Evolutionary conservation across 2,797 vertebrate species (phyloP).

Genomic region (Gouania willdenowi): DNA sequence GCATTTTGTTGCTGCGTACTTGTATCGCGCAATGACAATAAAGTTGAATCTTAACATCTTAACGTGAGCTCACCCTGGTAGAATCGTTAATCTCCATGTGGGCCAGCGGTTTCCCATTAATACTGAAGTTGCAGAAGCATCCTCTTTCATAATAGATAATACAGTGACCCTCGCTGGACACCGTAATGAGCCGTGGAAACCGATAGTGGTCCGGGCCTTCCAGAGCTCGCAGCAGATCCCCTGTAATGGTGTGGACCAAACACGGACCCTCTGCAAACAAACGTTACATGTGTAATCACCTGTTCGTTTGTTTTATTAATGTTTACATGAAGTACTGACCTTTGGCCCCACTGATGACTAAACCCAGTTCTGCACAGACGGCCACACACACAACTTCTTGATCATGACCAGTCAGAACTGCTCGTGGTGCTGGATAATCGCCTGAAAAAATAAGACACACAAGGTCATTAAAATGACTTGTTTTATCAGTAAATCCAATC

Average conservation of each 20-base stretch:
- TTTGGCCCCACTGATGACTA: slow-evolving; percentile 98
- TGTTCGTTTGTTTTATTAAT: too few relatives aligned
- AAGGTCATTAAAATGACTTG: neutral
- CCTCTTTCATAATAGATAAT: slow-evolving; percentile 97
- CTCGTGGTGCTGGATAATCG: slow-evolving; percentile 94
- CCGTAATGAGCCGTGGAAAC: slow-evolving; percentile 88
- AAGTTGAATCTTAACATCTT: too few relatives aligned
- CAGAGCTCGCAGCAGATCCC: slow-evolving; percentile 91
- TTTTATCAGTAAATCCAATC: neutral
- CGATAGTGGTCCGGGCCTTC: slow-evolving; percentile 90
- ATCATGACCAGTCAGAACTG: slow-evolving; percentile 94
- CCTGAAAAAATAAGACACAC: slow-evolving; percentile 65
- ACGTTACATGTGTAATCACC: neutral
- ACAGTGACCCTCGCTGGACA: slow-evolving; percentile 96
- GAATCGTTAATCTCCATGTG: slow-evolving; percentile 97
- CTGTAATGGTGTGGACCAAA: slow-evolving; percentile 98
- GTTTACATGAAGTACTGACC: too few relatives aligned
- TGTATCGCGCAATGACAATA: too few relatives aligned
- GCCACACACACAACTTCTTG: slow-evolving; percentile 97
- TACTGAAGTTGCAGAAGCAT: slow-evolving; percentile 98
- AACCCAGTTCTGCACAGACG: slow-evolving; percentile 93
- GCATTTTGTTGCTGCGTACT: too few relatives aligned
- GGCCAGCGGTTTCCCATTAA: slow-evolving; percentile 95
- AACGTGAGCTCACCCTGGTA: slow-evolving; percentile 79
- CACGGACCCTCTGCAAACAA: slow-evolving; percentile 88